phyloP scores from a whole-genome alignment of 2,113 vertebrate genomes.

The Aplodontia rufa region DNA sequence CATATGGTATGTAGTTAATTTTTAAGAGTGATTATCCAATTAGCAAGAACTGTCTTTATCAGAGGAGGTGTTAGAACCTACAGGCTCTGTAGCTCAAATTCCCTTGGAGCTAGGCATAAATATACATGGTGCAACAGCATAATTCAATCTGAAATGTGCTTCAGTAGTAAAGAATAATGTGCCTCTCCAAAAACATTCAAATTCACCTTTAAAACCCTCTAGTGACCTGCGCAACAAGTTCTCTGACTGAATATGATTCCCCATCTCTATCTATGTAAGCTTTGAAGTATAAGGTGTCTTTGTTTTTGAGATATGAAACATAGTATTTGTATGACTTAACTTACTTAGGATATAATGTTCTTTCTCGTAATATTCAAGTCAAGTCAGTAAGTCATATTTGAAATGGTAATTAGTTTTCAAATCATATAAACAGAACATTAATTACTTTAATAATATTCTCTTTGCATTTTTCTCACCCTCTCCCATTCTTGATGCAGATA shows the following conservation, averaged over 20 bases:
- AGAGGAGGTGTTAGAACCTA: neutral
- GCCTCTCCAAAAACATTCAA: neutral
- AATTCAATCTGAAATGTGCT: neutral
- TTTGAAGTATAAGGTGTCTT: neutral
- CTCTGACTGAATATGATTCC: neutral
- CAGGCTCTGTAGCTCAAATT: neutral
- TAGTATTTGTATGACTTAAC: neutral
- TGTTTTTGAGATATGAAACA: neutral
- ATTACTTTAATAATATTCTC: neutral
- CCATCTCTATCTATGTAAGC: neutral
- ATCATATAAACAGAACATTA: neutral
- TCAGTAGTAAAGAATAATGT: neutral
- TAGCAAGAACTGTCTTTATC: neutral
- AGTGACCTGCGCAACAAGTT: neutral
- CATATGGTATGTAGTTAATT: neutral
- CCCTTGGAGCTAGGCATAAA: neutral
- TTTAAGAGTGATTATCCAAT: neutral
- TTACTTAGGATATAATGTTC: neutral
- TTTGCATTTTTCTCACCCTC: neutral
- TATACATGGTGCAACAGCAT: neutral
- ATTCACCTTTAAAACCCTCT: neutral
- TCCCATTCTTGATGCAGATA: neutral
- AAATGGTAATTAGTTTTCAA: slow-evolving; percentile 24
- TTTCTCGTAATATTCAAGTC: neutral
- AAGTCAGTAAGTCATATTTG: neutral